Base-by-base conservation (phyloP, 1,140 invertebrate species). In the Pomacea maculata region DNA sequence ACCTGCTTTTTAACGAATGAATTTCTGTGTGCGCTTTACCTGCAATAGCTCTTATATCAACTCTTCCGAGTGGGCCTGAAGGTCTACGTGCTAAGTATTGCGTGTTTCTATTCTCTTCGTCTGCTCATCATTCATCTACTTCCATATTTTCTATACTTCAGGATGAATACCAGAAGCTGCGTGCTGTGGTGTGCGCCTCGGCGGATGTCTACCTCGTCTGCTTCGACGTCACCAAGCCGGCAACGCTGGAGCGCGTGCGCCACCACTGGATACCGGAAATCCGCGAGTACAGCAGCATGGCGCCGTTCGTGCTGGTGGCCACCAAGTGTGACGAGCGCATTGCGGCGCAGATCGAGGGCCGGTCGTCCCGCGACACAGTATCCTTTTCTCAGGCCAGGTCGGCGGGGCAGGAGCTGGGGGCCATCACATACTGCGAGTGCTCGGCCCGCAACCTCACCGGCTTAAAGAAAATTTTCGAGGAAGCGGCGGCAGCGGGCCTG, bases 191-290 rank as follows among this genome's bases (percentile, higher is more conserved):
- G 63, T 99, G 99, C 92, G 97, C 97, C 84, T 97, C 98, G 91
- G 99, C 97, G 55, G 98, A 99, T 92, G 98, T 99, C 77, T 99
- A 99, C 93, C 94, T 99, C 82, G 98, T 99, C 68, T 99, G 98
- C 93, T 99, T 99, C 92, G 99, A 97, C 88, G 98, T 99, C 83
- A 97, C 99, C 61, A 98, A 97, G 83, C 98, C 98, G 78, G 96
- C 97, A 19, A 98, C 97, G 83, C 98, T 99, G 92, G 97, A 99
- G 92, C 99, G 99, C 92, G 97, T 99, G 73, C 94, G 97, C 88
- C 97, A 97, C 82, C 99, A 98, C 93, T 91, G 92, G 92, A 86
- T 91, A 70, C 89, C 92, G 8, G 93, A 93, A 88, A 91, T 93
- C 64, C 90, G 92, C 85, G 90, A 93, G 80, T 97, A 99, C 90